Evolutionary conservation across 1,140 invertebrate species (phyloP), one percentile per base, ranked within the genome.

Genomic region (Drosophila bifasciata): DNA sequence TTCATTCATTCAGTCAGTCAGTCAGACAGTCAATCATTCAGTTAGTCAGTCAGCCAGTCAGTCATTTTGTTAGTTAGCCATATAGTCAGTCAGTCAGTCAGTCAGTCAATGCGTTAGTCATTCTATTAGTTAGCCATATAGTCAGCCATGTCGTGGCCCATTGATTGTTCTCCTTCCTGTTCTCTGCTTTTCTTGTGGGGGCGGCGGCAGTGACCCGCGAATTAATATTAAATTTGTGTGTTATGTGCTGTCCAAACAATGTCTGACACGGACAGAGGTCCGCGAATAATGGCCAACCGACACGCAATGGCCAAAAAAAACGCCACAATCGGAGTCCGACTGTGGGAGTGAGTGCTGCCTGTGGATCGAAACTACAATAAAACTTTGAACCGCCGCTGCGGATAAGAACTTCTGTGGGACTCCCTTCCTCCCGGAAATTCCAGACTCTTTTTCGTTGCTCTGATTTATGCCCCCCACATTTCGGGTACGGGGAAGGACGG

Each of bases 181-280:
- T 13, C 32, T 11, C 44, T 15, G n/a, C 45, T 51, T 57, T 76
- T 62, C 73, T 32, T 44, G 61, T 64, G 59, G 36, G n/a, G n/a
- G n/a, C n/a, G n/a, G 44, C 55, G 55, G 23, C 17, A 45, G 53
- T 64, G 36, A 32, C 70, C 48, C 71, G 67, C 84, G 73, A 80
- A 85, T 85, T 85, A 80, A 86, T 85, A 86, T 85, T 76, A 70
- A 77, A 74, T 69, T 84, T 67, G 61, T 67, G 61, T 62, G 32
- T 40, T 73, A 71, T 85, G 78, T 66, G 59, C 67, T 79, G 46
- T 43, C 55, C 60, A 74, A 53, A 73, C 49, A 76, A 58, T 62
- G 48, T 56, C 46, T 51, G 74, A 43, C 43, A 69, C 39, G 17
- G 41, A 71, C 44, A 52, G 43, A 7, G 59, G 51, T 48, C 62